Evolutionary conservation across 2,888 invertebrate genomes (phyloP).

Genomic region (Tortrix viridana): DNA sequence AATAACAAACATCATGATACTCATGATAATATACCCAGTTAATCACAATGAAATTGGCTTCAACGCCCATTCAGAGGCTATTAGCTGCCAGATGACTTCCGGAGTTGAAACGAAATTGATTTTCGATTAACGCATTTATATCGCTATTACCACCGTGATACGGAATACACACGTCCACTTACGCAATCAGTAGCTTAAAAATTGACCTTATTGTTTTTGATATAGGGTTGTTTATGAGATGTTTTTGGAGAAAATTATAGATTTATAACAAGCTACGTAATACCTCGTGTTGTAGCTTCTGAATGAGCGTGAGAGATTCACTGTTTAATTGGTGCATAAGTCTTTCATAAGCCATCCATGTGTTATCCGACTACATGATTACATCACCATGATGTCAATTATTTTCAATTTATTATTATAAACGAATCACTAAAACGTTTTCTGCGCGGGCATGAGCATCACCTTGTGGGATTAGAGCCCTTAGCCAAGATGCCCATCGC

Average conservation of each 20-base stretch:
- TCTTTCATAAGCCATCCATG: no score
- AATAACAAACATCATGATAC: constrained; percentile 1
- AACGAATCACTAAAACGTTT: no score
- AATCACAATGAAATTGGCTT: constrained; percentile 32
- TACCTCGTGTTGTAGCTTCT: neutral
- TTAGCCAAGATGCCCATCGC: no score
- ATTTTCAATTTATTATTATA: no score
- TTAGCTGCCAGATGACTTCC: constrained; percentile 33
- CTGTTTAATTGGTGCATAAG: no score
- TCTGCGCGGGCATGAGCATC: no score
- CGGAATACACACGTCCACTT: constrained; percentile 33
- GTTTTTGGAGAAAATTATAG: constrained; percentile 9
- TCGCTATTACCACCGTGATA: constrained; percentile 33
- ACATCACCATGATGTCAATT: no score
- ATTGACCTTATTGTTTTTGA: neutral
- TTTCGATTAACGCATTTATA: constrained; percentile 36
- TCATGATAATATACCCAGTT: constrained; percentile 11
- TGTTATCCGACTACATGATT: no score
- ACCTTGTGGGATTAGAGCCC: no score
- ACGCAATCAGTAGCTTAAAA: constrained; percentile 16
- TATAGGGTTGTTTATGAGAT: constrained; percentile 11
- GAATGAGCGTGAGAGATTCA: constrained; percentile 1
- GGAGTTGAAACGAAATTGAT: constrained; percentile 37
- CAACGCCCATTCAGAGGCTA: constrained; percentile 24
- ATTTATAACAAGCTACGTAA: constrained; percentile 9